These are phyloP conservation scores for Chanos chanos DNA, from an alignment of 2,797 vertebrate species.

Conservation along the genomic window DNA sequence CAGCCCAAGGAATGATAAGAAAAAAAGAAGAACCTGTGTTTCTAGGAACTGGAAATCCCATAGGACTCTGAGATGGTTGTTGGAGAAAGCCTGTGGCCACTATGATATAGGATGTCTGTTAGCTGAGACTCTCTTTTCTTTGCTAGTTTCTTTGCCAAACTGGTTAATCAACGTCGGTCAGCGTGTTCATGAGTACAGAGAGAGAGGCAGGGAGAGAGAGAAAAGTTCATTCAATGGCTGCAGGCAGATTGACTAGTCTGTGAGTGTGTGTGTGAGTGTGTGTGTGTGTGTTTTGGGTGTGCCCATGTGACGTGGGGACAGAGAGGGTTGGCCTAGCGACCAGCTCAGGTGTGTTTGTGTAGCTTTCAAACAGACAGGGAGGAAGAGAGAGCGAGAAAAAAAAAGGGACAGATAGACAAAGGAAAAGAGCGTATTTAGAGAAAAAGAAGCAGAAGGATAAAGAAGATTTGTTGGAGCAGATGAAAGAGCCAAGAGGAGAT, in stretches of 20 bases:
- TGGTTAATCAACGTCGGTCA: slow-evolving; percentile 64
- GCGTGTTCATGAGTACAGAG: slow-evolving; percentile 30
- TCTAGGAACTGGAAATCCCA: too few relatives aligned
- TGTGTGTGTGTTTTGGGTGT: slow-evolving; percentile 58
- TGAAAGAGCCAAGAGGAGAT: slow-evolving; percentile 46
- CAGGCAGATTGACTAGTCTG: slow-evolving; percentile 31
- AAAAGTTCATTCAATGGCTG: slow-evolving; percentile 47
- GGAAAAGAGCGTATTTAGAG: slow-evolving; percentile 2
- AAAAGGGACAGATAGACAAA: slow-evolving; percentile 9
- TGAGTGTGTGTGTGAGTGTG: slow-evolving; percentile 27
- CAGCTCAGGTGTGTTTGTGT: slow-evolving; percentile 64
- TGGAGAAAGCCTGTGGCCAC: neutral
- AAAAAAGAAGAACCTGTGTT: too few relatives aligned
- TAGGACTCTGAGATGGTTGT: too few relatives aligned
- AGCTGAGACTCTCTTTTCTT: slow-evolving; percentile 10
- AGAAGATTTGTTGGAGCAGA: slow-evolving; percentile 29
- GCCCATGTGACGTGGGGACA: slow-evolving; percentile 47
- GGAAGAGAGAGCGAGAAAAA: neutral
- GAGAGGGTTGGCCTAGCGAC: slow-evolving; percentile 58
- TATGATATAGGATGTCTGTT: neutral
- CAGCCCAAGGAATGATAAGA: too few relatives aligned
- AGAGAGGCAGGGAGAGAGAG: slow-evolving; percentile 46
- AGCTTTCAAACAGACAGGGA: slow-evolving; percentile 37
- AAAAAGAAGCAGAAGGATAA: slow-evolving; percentile 16
- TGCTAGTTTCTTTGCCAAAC: slow-evolving; percentile 50